Evolutionary conservation across 1,140 invertebrate genomes (phyloP).

Genomic region (Anastatus disparis): DNA sequence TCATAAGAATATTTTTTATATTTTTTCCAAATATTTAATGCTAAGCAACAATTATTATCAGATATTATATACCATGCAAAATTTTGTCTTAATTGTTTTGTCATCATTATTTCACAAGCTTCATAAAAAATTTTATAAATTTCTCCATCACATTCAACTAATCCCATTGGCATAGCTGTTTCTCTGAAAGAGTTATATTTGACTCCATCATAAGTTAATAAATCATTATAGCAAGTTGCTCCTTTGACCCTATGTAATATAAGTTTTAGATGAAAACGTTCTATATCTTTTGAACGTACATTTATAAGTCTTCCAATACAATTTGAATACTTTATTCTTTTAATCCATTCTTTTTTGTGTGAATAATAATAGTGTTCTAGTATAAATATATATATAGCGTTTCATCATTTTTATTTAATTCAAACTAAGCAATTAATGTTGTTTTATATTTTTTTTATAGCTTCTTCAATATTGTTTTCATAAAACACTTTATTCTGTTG

Average conservation of each 20-base stretch:
- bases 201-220: not conserved
- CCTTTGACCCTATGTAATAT: constrained; percentile 24
- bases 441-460: constrained; percentile 16
- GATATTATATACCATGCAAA: not conserved
- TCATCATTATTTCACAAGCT: not conserved
- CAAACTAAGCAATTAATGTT: constrained; percentile 29
- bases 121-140: not conserved
- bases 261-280: constrained; percentile 6
- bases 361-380: not conserved
- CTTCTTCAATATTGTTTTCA: constrained; percentile 29
- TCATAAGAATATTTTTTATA: too few relatives aligned
- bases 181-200: not conserved
- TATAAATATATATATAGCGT: not conserved
- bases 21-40: too few relatives aligned
- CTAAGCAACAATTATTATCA: too few relatives aligned
- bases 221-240: constrained; percentile 10
- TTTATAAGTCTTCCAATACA: not conserved
- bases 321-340: not conserved
- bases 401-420: not conserved
- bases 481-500: constrained; percentile 34
- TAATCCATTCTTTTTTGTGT: not conserved
- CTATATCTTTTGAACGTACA: not conserved
- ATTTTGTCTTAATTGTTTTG: not conserved
- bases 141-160: not conserved
- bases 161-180: constrained; percentile 1